Base-by-base conservation (phyloP, 2,888 invertebrate genomes). In the Drosophila formosana region DNA sequence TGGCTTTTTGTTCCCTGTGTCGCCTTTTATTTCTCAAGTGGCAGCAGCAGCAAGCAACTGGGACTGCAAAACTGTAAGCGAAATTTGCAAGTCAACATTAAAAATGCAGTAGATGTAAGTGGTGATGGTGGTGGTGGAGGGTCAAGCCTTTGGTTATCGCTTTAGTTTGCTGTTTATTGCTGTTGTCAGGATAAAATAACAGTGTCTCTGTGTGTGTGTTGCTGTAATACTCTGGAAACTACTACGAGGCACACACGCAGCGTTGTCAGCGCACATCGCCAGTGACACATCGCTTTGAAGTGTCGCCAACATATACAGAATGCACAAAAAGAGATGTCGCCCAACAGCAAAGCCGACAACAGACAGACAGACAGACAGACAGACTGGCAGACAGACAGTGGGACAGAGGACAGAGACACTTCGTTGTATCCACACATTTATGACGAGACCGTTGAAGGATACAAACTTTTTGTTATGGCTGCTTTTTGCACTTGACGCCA, bases 91-190 rank as follows among this genome's bases (percentile, higher is more conserved):
- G 49, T 72, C 57, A 50, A 51, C 60, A 81, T 85, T 85, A 89
- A 85, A 82, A 78, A 85, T 86, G 61, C 66, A 89, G 68, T 52
- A 55, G 70, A 56, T 34, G 60, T 84, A 76, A 87, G 87, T 84
- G 77, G 47, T 57, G 51, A 0, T 5, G 30, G 30, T 30, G 30
- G 30, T 30, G 30, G 6, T 0, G 30, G 55, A 61, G 57, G 62
- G 41, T 64, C 66, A 60, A 69, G 58, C 26, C 58, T 49, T 53
- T 72, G 58, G 43, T 69, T 70, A 86, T 83, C 69, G 61, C 66
- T 55, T 53, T 49, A 63, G 53, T 61, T 67, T 67, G 55, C 51
- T 50, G 56, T 34, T 66, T 57, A 64, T 57, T 26, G 37, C 37
- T 41, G 13, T 52, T 32, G 8, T 37, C 26, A 25, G 30, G n/a